These are phyloP conservation scores for Hydriomena furcata DNA, from an alignment of 2,888 invertebrate species.

Conservation along the genomic window DNA sequence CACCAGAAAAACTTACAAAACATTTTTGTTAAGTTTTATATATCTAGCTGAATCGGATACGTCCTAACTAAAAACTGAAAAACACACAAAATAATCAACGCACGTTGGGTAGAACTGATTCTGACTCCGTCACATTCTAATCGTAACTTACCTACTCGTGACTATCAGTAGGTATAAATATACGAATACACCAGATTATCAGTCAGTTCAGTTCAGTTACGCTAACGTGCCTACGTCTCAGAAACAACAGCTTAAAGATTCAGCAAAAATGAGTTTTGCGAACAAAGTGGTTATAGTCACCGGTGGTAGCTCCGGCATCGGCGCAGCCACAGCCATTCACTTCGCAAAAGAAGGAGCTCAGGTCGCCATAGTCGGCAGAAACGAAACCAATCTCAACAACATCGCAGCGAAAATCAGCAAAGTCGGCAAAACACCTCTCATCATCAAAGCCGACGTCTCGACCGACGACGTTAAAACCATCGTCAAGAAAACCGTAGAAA, in stretches of 20 bases:
- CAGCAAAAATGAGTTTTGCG: slow-evolving; percentile 35
- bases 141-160: too few relatives aligned
- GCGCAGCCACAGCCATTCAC: slow-evolving; percentile 48
- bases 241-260: too few relatives aligned
- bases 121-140: too few relatives aligned
- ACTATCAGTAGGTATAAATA: too few relatives aligned
- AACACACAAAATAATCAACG: too few relatives aligned
- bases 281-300: slow-evolving; percentile 53
- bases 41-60: too few relatives aligned
- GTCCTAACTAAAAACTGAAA: too few relatives aligned
- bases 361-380: slow-evolving; percentile 50
- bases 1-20: too few relatives aligned
- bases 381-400: slow-evolving; percentile 41
- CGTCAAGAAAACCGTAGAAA: slow-evolving; percentile 37
- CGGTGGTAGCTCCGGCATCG: slow-evolving; percentile 58
- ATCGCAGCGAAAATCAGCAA: slow-evolving; percentile 27
- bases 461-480: slow-evolving; percentile 35
- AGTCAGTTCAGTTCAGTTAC: too few relatives aligned
- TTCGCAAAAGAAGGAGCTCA: slow-evolving; percentile 52
- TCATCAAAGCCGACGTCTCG: slow-evolving; percentile 36
- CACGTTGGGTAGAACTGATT: too few relatives aligned
- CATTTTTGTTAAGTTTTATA: too few relatives aligned
- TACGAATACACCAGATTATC: too few relatives aligned
- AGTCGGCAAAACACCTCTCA: slow-evolving; percentile 22
- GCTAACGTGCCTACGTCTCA: background rate